These are phyloP conservation scores for Pao palembangensis DNA, from an alignment of 2,113 vertebrate species.

Conservation along the genomic window DNA sequence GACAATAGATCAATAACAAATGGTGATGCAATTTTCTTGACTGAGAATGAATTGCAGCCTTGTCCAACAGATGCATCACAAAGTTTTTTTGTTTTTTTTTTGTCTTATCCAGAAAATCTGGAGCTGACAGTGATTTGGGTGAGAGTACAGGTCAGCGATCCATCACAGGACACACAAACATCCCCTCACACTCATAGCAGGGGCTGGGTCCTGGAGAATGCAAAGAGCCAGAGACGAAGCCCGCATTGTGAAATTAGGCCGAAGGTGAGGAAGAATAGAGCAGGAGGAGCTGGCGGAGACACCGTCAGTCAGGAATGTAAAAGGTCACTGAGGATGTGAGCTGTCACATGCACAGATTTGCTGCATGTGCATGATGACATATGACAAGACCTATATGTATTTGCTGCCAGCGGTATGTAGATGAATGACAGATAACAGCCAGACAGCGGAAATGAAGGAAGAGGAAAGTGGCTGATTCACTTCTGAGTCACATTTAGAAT, in stretches of 20 bases:
- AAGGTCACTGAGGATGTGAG: constrained; percentile 20
- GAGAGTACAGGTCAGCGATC: too few species aligned
- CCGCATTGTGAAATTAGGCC: not conserved
- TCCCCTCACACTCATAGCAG: too few species aligned
- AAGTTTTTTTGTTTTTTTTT: too few species aligned
- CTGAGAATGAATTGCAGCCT: too few species aligned
- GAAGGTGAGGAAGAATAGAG: not conserved
- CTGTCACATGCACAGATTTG: constrained; percentile 22
- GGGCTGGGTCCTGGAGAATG: too few species aligned
- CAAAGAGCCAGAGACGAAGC: too few species aligned
- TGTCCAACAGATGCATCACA: too few species aligned
- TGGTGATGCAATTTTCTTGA: too few species aligned
- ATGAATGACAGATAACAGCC: constrained; percentile 28
- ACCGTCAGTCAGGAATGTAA: constrained; percentile 31
- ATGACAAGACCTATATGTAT: not conserved
- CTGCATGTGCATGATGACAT: constrained; percentile 20
- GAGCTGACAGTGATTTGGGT: too few species aligned
- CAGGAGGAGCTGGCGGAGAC: constrained; percentile 13
- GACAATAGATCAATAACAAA: too few species aligned
- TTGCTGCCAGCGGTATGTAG: constrained; percentile 6
- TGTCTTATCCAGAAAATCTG: too few species aligned
- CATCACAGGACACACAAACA: too few species aligned
- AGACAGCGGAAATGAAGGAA: constrained; percentile 5
- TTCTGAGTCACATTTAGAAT: constrained; percentile 42
- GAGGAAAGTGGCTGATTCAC: constrained; percentile 8